Evolutionary conservation across 2,797 vertebrate genomes (phyloP), one percentile per base, ranked within the genome.

Genomic region (Squalus acanthias): DNA sequence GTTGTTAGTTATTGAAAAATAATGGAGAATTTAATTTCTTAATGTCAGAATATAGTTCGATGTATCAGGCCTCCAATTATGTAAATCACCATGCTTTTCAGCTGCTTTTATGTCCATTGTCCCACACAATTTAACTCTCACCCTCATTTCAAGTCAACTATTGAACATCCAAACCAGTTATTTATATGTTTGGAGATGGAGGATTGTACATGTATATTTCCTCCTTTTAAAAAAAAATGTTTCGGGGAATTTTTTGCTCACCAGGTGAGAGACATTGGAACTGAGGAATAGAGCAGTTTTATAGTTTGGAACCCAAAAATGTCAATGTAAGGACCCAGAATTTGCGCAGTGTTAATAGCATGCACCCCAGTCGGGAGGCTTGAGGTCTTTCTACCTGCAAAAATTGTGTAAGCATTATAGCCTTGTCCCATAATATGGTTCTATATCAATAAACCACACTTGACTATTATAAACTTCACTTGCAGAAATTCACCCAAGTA

Each of bases 401-500:
- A n/a, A 65, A 63, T 15, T 29, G 29, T n/a, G 15, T 33, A 85
- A 60, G 33, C 33, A 29, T 50, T 60, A 92, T 29, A 92, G 60
- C 13, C 82, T 50, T 22, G 12, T 29, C 29, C 46, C 15, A 65
- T 65, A n/a, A 92, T 92, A 92, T 92, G 29, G 9, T 65, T 92
- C 89, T 65, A n/a, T 92, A 39, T 92, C 63, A 65, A 65, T 89
- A 92, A 92, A 65, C 26, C 60, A n/a, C 89, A 92, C 17, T 65
- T 92, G 60, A n/a, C 57, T 17, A n/a, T 65, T 92, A n/a, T 63
- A 92, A n/a, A 92, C 0, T 20, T 50, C 46, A 50, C 33, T 92
- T 57, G 89, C 89, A 92, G 60, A 63, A 92, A 92, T 92, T 92
- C 89, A 92, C 33, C 39, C 29, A 92, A 65, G 60, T 63, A 65